Base-by-base conservation (phyloP, 1,140 invertebrate species). In the Lysiphlebus fabarum region DNA sequence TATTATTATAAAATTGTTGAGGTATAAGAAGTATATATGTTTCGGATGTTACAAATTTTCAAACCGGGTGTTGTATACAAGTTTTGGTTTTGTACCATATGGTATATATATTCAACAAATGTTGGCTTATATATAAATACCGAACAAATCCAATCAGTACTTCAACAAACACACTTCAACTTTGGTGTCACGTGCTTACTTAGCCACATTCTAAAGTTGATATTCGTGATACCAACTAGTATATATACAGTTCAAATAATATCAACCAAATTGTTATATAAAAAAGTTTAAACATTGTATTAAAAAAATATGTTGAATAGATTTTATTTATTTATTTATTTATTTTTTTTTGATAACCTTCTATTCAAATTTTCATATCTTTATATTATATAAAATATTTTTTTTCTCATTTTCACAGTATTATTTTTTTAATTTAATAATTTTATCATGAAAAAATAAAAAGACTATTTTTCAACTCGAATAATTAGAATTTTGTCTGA, bases 101-200 rank as follows among this genome's bases (percentile, higher is more conserved):
- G 43, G 43, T 26, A 26, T 26, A 26, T 26, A 26, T 45, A 45
- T 45, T n/a, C 12, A 6, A 45, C 43, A 45, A 45, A 45, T 45
- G 43, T 45, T 14, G 43, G 43, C 43, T 45, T 26, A 26, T 45
- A 45, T 45, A 45, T 6, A 45, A 45, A 45, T 45, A 7, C 43
- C 43, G 12, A 45, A 45, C 43, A 45, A 7, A 45, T n/a, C 9
- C 43, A 9, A 1, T 2, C 17, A 26, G 40, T 41, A 41, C 40
- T 41, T 41, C 2, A 41, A 41, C 40, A 2, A 45, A 45, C 43
- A 45, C 43, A 45, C 43, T 45, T 45, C 43, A 45, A 45, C 43
- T 45, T 45, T 45, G 43, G 43, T 7, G 43, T 45, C 43, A 45
- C 43, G 43, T 45, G 43, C 40, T 11, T 45, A 45, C 43, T n/a